Percentiles rank a stretch among this genome's conserved stretches.
phyloP scores from a whole-genome alignment of 2,888 invertebrate species.

The Ophion ellenae region DNA sequence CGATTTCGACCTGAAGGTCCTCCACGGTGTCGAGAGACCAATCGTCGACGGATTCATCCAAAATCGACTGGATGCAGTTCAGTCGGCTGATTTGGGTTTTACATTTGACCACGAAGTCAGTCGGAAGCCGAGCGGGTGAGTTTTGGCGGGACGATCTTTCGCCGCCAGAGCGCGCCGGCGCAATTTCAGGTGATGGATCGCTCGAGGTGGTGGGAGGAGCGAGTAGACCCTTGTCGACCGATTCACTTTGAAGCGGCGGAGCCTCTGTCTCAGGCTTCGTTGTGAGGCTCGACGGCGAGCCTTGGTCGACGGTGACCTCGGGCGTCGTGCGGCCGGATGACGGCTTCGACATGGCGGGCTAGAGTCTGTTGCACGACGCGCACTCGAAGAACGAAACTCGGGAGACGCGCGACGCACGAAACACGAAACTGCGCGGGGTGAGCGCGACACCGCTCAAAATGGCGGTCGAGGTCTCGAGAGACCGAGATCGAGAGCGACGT shows the following conservation, averaged over 20 bases:
- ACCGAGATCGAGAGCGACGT: too few relatives aligned
- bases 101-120: background rate
- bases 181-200: too few relatives aligned
- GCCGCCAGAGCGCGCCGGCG: background rate
- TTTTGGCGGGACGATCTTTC: slow-evolving; percentile 5
- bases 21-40: background rate
- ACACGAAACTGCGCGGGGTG: too few relatives aligned
- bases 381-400: too few relatives aligned
- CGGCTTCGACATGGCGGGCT: too few relatives aligned
- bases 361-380: too few relatives aligned
- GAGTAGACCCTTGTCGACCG: too few relatives aligned
- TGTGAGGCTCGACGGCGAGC: background rate
- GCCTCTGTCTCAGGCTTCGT: background rate
- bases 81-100: slow-evolving; percentile 10
- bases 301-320: background rate
- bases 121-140: slow-evolving; percentile 4
- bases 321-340: background rate
- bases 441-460: too few relatives aligned
- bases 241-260: background rate
- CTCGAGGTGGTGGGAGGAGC: too few relatives aligned
- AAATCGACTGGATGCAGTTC: background rate
- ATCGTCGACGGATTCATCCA: background rate
- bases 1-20: background rate
- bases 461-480: too few relatives aligned
- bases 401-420: too few relatives aligned